Conservation (phyloP, 2,113 vertebrate species). For the Halichoeres trimaculatus region DNA sequence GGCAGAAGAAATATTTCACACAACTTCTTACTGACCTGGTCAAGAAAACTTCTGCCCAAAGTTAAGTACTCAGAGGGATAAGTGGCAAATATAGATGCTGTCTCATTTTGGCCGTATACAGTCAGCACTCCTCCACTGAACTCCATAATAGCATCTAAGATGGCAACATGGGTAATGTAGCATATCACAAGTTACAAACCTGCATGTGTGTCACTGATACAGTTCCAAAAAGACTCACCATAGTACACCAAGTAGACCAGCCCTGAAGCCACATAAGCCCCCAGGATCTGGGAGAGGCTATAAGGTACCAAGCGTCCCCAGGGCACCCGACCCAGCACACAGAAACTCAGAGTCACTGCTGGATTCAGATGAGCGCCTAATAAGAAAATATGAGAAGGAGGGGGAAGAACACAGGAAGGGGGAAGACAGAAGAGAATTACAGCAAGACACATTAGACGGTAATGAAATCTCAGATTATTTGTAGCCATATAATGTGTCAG, state of each 20-base stretch:
- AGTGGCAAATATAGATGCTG: slow-evolving; percentile 89
- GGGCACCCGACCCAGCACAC: slow-evolving; percentile 77
- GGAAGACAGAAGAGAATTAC: not conserved
- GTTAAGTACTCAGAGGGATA: slow-evolving; percentile 83
- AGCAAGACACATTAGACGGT: not conserved
- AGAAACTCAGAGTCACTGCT: slow-evolving; percentile 86
- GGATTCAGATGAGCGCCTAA: slow-evolving; percentile 92
- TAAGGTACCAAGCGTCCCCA: slow-evolving; percentile 87
- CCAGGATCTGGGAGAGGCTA: slow-evolving; percentile 77
- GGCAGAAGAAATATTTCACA: not conserved
- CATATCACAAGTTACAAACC: not conserved
- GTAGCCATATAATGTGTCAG: slow-evolving; percentile 6
- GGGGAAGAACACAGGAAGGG: not conserved
- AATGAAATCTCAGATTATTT: slow-evolving; percentile 33
- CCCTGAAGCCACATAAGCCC: slow-evolving; percentile 83
- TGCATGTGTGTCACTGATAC: not conserved
- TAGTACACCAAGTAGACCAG: slow-evolving; percentile 86
- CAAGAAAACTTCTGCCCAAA: slow-evolving; percentile 82
- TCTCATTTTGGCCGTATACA: slow-evolving; percentile 83
- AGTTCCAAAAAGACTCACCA: slow-evolving; percentile 72
- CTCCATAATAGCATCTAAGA: slow-evolving; percentile 82
- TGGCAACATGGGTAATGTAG: slow-evolving; percentile 5
- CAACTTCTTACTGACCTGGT: slow-evolving; percentile 80
- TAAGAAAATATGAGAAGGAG: not conserved
- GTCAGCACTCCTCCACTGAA: slow-evolving; percentile 84